Evolutionary conservation across 2,797 vertebrate species (phyloP).

Genomic region (Sebastolobus alascanus): DNA sequence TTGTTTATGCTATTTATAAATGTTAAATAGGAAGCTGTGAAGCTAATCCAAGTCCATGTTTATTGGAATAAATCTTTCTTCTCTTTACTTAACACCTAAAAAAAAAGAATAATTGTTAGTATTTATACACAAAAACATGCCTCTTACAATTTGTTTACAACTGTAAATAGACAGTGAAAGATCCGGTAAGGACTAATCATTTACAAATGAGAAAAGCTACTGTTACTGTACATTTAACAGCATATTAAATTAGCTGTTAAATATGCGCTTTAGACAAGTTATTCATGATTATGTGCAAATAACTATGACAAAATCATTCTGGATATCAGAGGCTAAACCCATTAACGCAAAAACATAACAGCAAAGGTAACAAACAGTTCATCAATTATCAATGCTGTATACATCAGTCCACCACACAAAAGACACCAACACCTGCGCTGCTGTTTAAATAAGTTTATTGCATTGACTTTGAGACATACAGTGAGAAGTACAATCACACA

Average conservation of each 20-base stretch:
- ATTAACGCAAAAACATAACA: neutral
- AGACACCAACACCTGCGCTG: neutral
- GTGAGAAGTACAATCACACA: neutral
- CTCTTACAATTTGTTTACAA: neutral
- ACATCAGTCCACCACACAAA: neutral
- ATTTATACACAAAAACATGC: neutral
- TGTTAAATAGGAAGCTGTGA: neutral
- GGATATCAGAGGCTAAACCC: neutral
- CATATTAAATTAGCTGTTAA: neutral
- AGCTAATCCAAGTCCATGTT: neutral
- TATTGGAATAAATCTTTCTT: neutral
- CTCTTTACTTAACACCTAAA: neutral
- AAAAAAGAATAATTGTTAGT: neutral
- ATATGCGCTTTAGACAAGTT: neutral
- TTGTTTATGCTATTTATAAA: neutral
- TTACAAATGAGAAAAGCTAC: neutral
- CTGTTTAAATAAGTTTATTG: constrained; percentile 37
- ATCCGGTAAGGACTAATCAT: neutral
- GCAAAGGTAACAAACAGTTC: neutral
- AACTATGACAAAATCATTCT: neutral
- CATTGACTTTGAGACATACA: constrained; percentile 5
- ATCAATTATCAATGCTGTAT: constrained; percentile 3
- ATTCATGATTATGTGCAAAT: neutral
- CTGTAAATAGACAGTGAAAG: neutral
- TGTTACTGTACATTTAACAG: neutral